These are phyloP conservation scores for Hetaerina americana DNA, from an alignment of 1,140 invertebrate genomes.

Conservation along the genomic window DNA sequence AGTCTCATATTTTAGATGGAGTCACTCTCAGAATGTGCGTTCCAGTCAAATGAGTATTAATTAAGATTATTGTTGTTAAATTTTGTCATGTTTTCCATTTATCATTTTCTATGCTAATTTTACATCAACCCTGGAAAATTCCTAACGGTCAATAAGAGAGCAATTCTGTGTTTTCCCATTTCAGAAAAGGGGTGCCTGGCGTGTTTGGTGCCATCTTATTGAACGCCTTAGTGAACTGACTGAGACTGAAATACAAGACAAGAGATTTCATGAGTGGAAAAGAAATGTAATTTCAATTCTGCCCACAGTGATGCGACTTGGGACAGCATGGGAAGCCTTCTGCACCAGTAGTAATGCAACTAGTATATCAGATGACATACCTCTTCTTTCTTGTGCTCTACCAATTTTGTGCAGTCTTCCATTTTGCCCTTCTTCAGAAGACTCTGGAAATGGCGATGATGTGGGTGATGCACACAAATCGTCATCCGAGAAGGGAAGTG, in stretches of 20 bases:
- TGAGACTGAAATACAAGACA: background rate
- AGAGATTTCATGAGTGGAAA: background rate
- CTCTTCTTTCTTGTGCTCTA: background rate
- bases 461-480: no score
- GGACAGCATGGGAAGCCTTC: background rate
- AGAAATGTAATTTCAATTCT: background rate
- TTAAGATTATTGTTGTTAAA: no score
- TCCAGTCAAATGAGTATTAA: no score
- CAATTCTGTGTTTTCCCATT: no score
- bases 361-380: background rate
- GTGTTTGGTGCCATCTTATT: background rate
- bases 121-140: no score
- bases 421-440: background rate
- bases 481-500: no score
- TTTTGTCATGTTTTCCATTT: no score
- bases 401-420: slow-evolving; percentile 2
- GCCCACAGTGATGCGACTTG: background rate
- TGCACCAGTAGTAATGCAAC: background rate
- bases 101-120: no score
- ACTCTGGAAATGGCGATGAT: background rate
- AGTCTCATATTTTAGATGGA: no score
- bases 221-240: background rate
- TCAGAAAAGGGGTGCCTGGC: background rate
- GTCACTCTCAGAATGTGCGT: no score
- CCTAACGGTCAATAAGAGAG: no score